phyloP scores from a whole-genome alignment of 2,113 vertebrate species.

The Podilymbus podiceps region DNA sequence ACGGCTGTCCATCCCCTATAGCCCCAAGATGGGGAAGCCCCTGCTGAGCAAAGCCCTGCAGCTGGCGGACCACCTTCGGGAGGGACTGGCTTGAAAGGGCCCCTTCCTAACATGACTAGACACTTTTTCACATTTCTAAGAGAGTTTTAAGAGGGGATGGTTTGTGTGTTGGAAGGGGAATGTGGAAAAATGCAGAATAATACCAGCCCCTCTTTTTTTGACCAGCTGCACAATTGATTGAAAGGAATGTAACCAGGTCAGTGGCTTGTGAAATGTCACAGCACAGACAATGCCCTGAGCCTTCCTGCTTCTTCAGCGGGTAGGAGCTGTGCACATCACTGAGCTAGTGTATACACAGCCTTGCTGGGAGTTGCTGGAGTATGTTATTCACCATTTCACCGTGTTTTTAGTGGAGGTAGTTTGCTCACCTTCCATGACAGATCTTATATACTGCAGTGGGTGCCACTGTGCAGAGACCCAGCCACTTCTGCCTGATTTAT shows the following conservation, averaged over 20 bases:
- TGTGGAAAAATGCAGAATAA: not conserved
- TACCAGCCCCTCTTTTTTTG: not conserved
- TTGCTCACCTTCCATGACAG: not conserved
- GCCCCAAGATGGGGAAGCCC: accelerated
- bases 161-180: not conserved
- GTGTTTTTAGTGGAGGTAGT: not conserved
- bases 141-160: not conserved
- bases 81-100: not conserved
- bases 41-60: not conserved
- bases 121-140: not conserved
- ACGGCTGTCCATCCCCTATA: accelerated
- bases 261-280: not conserved
- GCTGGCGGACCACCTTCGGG: not conserved
- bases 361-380: not conserved
- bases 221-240: not conserved
- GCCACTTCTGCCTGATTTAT: not conserved
- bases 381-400: not conserved
- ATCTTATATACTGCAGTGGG: not conserved
- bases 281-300: not conserved
- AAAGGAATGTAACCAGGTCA: not conserved
- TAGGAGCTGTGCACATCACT: not conserved
- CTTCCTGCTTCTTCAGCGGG: not conserved
- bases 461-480: not conserved
- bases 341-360: not conserved
- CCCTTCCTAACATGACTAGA: not conserved